phyloP scores from a whole-genome alignment of 2,797 vertebrate species.

The Anguilla anguilla region DNA sequence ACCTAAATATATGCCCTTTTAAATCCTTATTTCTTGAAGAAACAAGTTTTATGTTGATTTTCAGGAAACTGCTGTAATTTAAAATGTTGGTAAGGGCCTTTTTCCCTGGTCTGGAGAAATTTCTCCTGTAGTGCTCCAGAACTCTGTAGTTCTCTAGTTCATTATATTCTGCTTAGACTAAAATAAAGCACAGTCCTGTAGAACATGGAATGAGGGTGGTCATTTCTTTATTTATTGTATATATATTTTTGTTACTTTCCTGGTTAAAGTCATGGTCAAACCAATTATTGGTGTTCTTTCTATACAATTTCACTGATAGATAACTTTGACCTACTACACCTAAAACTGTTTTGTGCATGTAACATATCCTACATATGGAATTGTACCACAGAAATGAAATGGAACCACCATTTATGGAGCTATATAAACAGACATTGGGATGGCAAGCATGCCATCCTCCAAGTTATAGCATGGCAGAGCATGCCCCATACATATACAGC shows the following conservation, averaged over 20 bases:
- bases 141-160: constrained; percentile 84
- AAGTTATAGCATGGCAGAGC: no score
- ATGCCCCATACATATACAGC: no score
- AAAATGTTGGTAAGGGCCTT: constrained; percentile 73
- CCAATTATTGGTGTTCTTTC: background rate
- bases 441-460: no score
- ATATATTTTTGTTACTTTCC: constrained; percentile 42
- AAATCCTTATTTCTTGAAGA: constrained; percentile 60
- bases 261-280: background rate
- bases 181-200: constrained; percentile 88
- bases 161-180: constrained; percentile 86
- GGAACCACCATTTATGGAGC: background rate
- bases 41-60: constrained; percentile 53
- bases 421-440: background rate
- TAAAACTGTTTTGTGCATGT: constrained; percentile 28
- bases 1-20: constrained; percentile 53
- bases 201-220: constrained; percentile 66
- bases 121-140: constrained; percentile 80
- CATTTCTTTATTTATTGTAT: constrained; percentile 53
- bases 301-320: background rate
- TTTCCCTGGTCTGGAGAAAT: constrained; percentile 69
- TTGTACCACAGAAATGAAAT: background rate
- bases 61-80: constrained; percentile 76
- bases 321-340: background rate
- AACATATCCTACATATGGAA: background rate